These are phyloP conservation scores for Fregata magnificens DNA, from an alignment of 2,113 vertebrate species.

Conservation along the genomic window DNA sequence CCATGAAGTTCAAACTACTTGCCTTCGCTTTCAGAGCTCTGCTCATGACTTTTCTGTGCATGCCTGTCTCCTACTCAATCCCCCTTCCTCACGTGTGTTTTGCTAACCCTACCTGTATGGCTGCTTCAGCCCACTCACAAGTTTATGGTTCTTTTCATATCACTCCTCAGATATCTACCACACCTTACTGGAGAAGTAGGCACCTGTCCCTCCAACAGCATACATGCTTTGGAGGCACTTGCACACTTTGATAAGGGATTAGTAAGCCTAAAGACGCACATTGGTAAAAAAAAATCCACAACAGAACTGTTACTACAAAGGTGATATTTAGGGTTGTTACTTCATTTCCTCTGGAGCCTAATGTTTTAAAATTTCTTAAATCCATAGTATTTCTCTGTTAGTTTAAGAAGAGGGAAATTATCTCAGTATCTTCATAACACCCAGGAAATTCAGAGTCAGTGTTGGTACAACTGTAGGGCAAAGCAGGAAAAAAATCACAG, in stretches of 20 bases:
- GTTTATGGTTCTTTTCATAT: neutral
- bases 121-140: neutral
- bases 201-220: neutral
- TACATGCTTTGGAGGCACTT: neutral
- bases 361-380: slow-evolving; percentile 26
- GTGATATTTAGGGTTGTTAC: neutral
- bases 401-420: neutral
- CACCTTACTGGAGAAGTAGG: neutral
- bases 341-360: slow-evolving; percentile 24
- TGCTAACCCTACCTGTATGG: neutral
- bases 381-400: neutral
- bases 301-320: neutral
- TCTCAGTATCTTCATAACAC: neutral
- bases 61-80: neutral
- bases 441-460: neutral
- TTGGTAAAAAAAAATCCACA: neutral
- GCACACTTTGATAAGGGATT: neutral
- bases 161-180: neutral
- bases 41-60: neutral
- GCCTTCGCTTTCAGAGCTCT: neutral
- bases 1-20: neutral
- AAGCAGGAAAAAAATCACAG: neutral
- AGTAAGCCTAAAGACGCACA: neutral
- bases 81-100: neutral
- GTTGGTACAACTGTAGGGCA: neutral